Conservation (phyloP, 2,888 invertebrate genomes). For the Drosophila helvetica region DNA sequence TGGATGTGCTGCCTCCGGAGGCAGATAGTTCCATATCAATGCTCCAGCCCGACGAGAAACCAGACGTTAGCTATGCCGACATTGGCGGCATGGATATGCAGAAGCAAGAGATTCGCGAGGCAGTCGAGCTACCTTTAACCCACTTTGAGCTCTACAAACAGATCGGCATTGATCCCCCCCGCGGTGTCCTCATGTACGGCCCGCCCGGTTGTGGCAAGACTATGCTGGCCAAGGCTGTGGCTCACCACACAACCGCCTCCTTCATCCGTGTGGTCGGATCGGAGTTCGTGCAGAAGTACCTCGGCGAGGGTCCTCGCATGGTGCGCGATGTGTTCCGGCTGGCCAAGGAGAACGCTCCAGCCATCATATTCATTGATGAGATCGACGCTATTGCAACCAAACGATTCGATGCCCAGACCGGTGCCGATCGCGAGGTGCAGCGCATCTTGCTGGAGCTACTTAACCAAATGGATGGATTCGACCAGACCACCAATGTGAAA, state of each 20-base stretch:
- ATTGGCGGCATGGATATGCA: conserved; percentile 99
- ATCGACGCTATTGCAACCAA: conserved; percentile 99
- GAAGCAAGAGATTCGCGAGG: conserved; percentile 99
- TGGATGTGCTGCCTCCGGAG: conserved; percentile 99
- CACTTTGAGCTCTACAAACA: conserved; percentile 99
- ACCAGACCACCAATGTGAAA: conserved; percentile 99
- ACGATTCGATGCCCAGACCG: conserved; percentile 99
- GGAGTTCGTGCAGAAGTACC: conserved; percentile 99
- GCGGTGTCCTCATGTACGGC: conserved; percentile 99
- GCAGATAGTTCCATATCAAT: conserved; percentile 99
- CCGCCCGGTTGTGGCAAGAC: conserved; percentile 99
- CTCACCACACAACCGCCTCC: conserved; percentile 99
- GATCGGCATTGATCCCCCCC: conserved; percentile 99
- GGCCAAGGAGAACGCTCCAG: conserved; percentile 99
- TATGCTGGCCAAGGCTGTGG: conserved; percentile 99
- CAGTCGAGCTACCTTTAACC: conserved; percentile 98
- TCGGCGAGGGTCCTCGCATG: conserved; percentile 99
- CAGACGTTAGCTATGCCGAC: conserved; percentile 98
- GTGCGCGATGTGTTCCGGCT: conserved; percentile 99
- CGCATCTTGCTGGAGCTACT: conserved; percentile 97
- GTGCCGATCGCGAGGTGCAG: conserved; percentile 99
- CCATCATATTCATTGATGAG: conserved; percentile 99
- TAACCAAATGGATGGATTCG: conserved; percentile 99
- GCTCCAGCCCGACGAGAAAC: conserved; percentile 98
- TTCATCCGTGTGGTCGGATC: conserved; percentile 99